Conservation (phyloP, 2,888 invertebrate genomes). For the Drosophila eohydei region DNA sequence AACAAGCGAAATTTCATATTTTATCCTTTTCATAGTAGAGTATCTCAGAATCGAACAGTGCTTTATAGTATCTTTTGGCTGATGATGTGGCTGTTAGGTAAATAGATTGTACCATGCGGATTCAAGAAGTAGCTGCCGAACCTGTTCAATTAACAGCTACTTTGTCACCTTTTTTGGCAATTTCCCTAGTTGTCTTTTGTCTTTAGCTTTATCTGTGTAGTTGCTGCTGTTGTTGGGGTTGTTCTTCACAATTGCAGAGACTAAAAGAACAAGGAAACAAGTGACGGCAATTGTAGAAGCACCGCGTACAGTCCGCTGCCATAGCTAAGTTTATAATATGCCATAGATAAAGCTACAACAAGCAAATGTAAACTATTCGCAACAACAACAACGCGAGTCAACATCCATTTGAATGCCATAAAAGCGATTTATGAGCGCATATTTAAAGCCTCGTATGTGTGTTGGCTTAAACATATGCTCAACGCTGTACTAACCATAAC, state of each 20-base stretch:
- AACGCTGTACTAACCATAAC: constrained; percentile 34
- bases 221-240: constrained; percentile 5
- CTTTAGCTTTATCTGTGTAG: neutral
- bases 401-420: constrained; percentile 63
- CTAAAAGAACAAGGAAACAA: constrained; percentile 42
- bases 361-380: constrained; percentile 35
- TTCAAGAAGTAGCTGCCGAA: constrained; percentile 20
- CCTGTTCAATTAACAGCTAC: constrained; percentile 55
- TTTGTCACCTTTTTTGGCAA: constrained; percentile 42
- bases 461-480: constrained; percentile 18
- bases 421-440: constrained; percentile 64
- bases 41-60: neutral
- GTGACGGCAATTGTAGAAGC: constrained; percentile 3
- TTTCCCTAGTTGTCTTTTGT: constrained; percentile 14
- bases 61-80: neutral
- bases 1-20: neutral
- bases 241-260: constrained; percentile 36
- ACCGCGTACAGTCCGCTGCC: constrained; percentile 3
- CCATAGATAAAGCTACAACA: constrained; percentile 21
- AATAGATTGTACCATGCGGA: constrained; percentile 2
- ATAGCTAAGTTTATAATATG: neutral
- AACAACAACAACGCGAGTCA: constrained; percentile 16
- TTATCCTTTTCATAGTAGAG: neutral
- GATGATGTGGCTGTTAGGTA: neutral
- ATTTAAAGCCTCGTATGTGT: constrained; percentile 52